Base-by-base conservation (phyloP, 2,113 vertebrate species). In the Alectura lathami region DNA sequence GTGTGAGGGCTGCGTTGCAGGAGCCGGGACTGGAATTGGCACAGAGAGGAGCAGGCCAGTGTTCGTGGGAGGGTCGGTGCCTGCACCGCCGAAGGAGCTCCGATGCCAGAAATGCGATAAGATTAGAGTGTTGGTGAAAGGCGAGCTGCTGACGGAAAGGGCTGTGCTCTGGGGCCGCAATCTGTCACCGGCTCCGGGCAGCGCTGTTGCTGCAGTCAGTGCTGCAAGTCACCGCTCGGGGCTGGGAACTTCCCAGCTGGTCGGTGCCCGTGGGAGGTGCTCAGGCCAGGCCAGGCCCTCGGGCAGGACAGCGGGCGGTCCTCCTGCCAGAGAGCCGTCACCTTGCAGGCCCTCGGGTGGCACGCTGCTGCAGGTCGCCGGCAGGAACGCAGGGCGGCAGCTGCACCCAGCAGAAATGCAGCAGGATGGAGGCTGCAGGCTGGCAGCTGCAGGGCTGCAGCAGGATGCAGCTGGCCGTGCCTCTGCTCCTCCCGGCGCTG, bases 201-300 rank as follows among this genome's bases (percentile, higher is more conserved):
- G 43, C 9, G 1, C 30, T 6, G 24, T 2, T 38, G 54, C 50
- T 64, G 70, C 56, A 22, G 24, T 5, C 3, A 0, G 3, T 13
- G 1, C 29, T 8, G 74, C 3, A 13, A 8, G 8, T 30, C 3
- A 3, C 13, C 54, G 23, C 1, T 1, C 36, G n/a, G 48, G 29
- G 10, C 9, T 43, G 27, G 8, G 16, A 16, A 22, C 24, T 18
- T 4, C 12, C 2, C 11, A 2, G 2, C 22, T 27, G 0, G 8
- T 48, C 7, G 27, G n/a, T 27, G 60, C 29, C n/a, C 20, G 51
- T 30, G 38, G 50, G 48, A 21, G 34, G 23, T 8, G 4, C 3
- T 18, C 8, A 66, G 60, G 27, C 30, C 17, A 36, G 16, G 4
- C 5, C 30, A 17, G 40, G 4, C 22, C 26, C 54, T 18, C 32